Conservation (phyloP, 2,113 vertebrate species). For the Ifrita kowaldi region DNA sequence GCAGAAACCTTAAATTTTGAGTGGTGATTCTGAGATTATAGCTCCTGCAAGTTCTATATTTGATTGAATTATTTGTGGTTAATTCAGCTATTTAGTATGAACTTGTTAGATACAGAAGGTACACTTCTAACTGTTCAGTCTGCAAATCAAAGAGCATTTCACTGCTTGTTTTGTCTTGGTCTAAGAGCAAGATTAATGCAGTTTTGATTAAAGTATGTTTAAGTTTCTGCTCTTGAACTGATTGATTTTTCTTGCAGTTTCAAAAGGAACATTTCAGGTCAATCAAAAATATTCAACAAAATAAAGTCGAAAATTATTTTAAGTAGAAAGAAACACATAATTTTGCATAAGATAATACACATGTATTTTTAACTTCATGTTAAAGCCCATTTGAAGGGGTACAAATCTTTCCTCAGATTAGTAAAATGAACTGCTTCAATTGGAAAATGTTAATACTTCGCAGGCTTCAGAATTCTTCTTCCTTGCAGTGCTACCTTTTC, state of each 20-base stretch:
- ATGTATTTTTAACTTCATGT: background rate
- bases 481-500: background rate
- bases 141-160: background rate
- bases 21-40: background rate
- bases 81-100: background rate
- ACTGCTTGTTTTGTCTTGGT: background rate
- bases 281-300: background rate
- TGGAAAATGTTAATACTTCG: background rate
- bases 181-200: background rate
- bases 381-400: background rate
- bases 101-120: background rate
- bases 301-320: background rate
- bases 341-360: background rate
- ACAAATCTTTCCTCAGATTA: background rate
- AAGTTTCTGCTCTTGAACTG: background rate
- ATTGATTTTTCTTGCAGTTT: background rate
- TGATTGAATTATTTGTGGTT: background rate
- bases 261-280: background rate
- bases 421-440: background rate
- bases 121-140: background rate
- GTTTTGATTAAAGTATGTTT: background rate
- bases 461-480: background rate
- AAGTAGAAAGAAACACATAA: background rate
- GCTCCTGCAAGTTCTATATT: background rate
- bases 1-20: background rate